Percentiles rank a stretch among this genome's conserved stretches.
Conservation (phyloP, 2,113 vertebrate genomes). For the Solea solea region DNA sequence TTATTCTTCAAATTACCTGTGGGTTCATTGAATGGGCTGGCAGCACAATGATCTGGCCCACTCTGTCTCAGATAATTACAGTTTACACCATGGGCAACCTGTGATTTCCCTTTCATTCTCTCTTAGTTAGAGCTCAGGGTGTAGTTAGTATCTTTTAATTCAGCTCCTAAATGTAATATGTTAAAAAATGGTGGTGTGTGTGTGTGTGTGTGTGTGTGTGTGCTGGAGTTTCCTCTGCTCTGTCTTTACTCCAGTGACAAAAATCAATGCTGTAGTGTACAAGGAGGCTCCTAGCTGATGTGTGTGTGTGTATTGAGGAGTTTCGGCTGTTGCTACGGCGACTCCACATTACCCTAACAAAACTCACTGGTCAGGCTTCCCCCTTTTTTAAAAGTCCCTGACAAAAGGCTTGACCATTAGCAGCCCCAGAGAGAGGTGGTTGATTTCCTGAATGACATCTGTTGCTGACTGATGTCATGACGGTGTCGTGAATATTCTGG, state of each 20-base stretch:
- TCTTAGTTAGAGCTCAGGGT: conserved; percentile 11
- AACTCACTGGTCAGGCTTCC: conserved; percentile 56
- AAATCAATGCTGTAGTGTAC: too few relatives aligned
- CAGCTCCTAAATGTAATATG: not conserved
- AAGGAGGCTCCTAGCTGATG: not conserved
- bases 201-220: conserved; percentile 3
- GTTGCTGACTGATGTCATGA: conserved; percentile 29
- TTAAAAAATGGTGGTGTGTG: not conserved
- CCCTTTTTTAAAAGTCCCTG: conserved; percentile 23
- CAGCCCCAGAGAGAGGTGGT: conserved; percentile 32
- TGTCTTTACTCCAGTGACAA: too few relatives aligned
- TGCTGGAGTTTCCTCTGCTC: not conserved
- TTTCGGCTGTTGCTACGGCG: conserved; percentile 75
- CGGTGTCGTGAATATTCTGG: conserved; percentile 47
- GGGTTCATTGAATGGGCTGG: conserved; percentile 32
- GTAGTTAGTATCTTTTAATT: not conserved
- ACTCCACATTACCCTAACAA: conserved; percentile 67
- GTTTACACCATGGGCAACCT: conserved; percentile 25
- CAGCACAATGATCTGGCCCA: conserved; percentile 8
- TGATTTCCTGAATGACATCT: conserved; percentile 31
- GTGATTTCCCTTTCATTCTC: conserved; percentile 24
- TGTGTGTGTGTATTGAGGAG: conserved; percentile 23
- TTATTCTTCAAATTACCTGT: conserved; percentile 25
- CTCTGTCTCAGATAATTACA: conserved; percentile 46
- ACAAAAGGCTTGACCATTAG: conserved; percentile 43